Evolutionary conservation across 2,888 invertebrate species (phyloP).

Genomic region (Tetheella fluctuosa): DNA sequence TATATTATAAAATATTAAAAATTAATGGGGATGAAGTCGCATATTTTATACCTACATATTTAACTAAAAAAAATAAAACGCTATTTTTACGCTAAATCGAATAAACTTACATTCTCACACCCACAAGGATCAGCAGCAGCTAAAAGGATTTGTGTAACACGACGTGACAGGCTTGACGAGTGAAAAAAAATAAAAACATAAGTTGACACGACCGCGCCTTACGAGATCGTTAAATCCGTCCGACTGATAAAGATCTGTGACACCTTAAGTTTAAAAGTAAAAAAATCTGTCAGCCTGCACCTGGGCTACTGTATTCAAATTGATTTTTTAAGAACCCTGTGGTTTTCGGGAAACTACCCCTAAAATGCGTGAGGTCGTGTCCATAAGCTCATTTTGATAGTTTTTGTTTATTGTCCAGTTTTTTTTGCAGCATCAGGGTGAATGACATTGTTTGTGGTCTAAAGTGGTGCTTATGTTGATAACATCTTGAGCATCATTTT

Average conservation of each 20-base stretch:
- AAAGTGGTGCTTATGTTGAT: conserved; percentile 52
- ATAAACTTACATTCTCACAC: conserved; percentile 47
- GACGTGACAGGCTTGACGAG: conserved; percentile 76
- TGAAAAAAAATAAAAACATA: conserved; percentile 56
- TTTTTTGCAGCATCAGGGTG: conserved; percentile 33
- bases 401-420: conserved; percentile 43
- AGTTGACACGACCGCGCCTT: conserved; percentile 72
- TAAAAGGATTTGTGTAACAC: conserved; percentile 80
- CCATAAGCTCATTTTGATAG: conserved; percentile 47
- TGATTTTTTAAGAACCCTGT: conserved; percentile 60
- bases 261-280: conserved; percentile 61
- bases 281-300: conserved; percentile 52
- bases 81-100: conserved; percentile 30
- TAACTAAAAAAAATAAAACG: conserved; percentile 21
- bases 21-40: no score
- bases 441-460: conserved; percentile 63
- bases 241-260: conserved; percentile 80
- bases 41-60: not conserved
- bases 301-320: conserved; percentile 82
- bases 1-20: no score
- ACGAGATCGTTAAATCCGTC: conserved; percentile 79
- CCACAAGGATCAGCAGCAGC: conserved; percentile 68
- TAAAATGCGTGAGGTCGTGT: conserved; percentile 68
- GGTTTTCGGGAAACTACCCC: conserved; percentile 68
- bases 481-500: conserved; percentile 29